Base-by-base conservation (phyloP, 2,797 vertebrate species). In the Lacerta bilineata region DNA sequence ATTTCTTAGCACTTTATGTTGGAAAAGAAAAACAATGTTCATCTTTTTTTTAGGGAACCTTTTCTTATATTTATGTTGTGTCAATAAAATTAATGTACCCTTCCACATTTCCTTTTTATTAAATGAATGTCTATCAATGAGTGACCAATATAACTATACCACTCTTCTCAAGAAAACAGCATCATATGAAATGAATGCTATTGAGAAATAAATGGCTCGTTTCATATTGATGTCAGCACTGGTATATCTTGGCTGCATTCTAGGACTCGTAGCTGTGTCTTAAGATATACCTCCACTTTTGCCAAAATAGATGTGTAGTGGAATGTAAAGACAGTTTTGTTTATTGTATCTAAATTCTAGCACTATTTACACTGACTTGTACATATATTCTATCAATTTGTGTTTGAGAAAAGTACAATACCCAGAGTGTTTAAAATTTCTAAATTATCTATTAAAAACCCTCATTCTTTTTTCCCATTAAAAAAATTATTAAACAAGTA, bases 1-100 rank as follows among this genome's bases (percentile, higher is more conserved):
- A 80, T 94, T 93, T 94, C 90, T 94, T 96, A 95, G 97, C 97
- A 97, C 97, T 97, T 97, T 97, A 97, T 94, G 94, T 96, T 96
- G 89, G 43, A 86, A 74, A 89, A 85, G 69, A 85, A 89, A 94
- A 93, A 93, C 72, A 95, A 92, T 76, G 90, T 39, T 95, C 89
- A 83, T 15, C 13, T 55, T 94, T 91, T 94, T 33, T 33, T 33
- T 33, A 95, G 91, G 90, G 88, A 94, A 91, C 87, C 61, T 91
- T 96, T 96, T 94, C 93, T 90, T 95, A 88, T 94, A 93, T 95
- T 96, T 96, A 93, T 96, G 93, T 96, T 93, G 88, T 95, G 88
- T 93, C 92, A 92, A 92, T 94, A 93, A 95, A 95, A 91, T 91
- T 90, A 80, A 93, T 93, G 93, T 95, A 95, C 91, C 91, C 91